phyloP scores from a whole-genome alignment of 2,888 invertebrate genomes.

The Trissolcus japonicus region DNA sequence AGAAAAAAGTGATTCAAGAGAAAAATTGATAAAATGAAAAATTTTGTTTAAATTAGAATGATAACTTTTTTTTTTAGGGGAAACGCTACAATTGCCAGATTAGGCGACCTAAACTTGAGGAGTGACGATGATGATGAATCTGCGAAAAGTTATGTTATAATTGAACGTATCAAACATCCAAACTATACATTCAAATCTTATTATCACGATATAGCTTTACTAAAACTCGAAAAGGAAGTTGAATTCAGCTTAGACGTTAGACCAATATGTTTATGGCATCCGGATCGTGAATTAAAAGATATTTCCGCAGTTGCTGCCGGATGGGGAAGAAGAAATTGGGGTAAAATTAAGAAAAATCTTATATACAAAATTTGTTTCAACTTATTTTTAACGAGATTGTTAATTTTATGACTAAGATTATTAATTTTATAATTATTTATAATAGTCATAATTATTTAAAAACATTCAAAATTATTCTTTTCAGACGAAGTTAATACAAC shows the following conservation, averaged over 20 bases:
- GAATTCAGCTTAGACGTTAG: slow-evolving; percentile 72
- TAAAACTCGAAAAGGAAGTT: slow-evolving; percentile 73
- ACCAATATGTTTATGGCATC: slow-evolving; percentile 60
- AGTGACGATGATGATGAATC: slow-evolving; percentile 70
- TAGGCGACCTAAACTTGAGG: slow-evolving; percentile 77
- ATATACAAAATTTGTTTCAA: too few species aligned
- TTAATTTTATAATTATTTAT: too few species aligned
- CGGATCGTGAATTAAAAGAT: slow-evolving; percentile 24
- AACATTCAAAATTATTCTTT: slow-evolving; percentile 7
- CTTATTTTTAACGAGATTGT: too few species aligned
- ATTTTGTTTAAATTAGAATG: too few species aligned
- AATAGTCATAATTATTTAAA: neutral
- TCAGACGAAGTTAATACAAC: slow-evolving; percentile 67
- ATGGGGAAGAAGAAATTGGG: slow-evolving; percentile 72
- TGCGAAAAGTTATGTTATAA: slow-evolving; percentile 71
- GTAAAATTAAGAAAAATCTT: too few species aligned
- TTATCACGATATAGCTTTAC: slow-evolving; percentile 78
- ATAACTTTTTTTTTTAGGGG: slow-evolving; percentile 24
- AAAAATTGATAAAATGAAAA: too few species aligned
- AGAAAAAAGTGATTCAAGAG: too few species aligned
- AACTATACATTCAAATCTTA: slow-evolving; percentile 72
- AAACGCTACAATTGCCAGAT: slow-evolving; percentile 64
- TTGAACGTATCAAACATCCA: slow-evolving; percentile 73
- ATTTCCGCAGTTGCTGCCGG: slow-evolving; percentile 73
- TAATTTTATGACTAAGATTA: too few species aligned